phyloP scores from a whole-genome alignment of 2,113 vertebrate genomes.

The Peromyscus californicus region DNA sequence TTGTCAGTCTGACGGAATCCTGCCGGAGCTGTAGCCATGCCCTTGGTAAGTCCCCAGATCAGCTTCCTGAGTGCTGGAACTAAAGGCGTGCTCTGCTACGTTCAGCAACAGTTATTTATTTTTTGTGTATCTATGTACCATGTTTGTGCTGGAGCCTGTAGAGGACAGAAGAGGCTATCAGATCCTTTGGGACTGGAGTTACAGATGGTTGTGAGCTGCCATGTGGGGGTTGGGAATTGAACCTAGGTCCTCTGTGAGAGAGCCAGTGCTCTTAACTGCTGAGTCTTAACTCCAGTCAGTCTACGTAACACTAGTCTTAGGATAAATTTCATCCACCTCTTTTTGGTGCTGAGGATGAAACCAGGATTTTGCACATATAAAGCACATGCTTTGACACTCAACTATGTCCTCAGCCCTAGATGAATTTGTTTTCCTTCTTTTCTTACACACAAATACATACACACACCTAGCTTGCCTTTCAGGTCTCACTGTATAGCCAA shows the following conservation, averaged over 20 bases:
- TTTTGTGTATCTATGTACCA: not conserved
- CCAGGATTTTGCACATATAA: not conserved
- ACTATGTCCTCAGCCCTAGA: not conserved
- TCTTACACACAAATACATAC: not conserved
- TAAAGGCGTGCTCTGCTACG: not conserved
- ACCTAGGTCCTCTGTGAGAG: not conserved
- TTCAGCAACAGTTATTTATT: not conserved
- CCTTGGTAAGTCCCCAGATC: conserved; percentile 89
- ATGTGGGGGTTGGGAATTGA: not conserved
- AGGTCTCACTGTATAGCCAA: not conserved
- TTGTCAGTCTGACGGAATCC: conserved; percentile 94
- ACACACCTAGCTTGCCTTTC: not conserved
- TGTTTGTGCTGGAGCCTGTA: not conserved
- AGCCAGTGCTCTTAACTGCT: not conserved
- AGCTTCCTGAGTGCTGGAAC: no score
- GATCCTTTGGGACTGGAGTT: not conserved
- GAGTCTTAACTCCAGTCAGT: not conserved
- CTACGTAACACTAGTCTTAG: not conserved
- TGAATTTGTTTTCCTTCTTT: not conserved
- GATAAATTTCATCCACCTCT: not conserved
- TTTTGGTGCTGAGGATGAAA: not conserved
- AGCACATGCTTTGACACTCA: not conserved
- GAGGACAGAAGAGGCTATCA: not conserved
- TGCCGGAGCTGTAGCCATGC: conserved; percentile 97
- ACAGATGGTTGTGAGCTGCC: not conserved